Evolutionary conservation across 1,140 invertebrate genomes (phyloP).

Genomic region (Panulirus ornatus): DNA sequence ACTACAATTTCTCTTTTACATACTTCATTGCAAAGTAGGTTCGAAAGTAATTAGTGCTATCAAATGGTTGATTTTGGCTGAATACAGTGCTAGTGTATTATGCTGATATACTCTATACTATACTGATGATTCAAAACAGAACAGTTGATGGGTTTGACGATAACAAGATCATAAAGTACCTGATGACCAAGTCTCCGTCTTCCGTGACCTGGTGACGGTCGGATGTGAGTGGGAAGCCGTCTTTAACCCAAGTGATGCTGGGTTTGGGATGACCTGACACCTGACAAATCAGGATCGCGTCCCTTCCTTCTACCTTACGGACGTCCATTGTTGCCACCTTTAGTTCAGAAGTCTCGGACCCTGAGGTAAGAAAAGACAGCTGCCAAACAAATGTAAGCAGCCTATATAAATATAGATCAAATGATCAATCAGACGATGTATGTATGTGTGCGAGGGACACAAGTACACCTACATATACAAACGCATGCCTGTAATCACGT

Average conservation of each 20-base stretch:
- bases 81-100: too few species aligned
- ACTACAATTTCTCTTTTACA: too few species aligned
- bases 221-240: not conserved
- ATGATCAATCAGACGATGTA: too few species aligned
- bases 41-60: too few species aligned
- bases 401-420: too few species aligned
- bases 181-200: constrained; percentile 14
- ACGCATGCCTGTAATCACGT: too few species aligned
- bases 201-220: not conserved
- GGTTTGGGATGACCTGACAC: constrained; percentile 6
- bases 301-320: not conserved
- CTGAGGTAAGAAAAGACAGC: too few species aligned
- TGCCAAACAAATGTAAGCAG: too few species aligned
- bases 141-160: not conserved
- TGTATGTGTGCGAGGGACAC: too few species aligned
- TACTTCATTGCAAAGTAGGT: too few species aligned
- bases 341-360: not conserved
- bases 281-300: not conserved
- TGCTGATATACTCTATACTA: not conserved
- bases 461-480: too few species aligned
- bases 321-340: not conserved
- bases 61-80: too few species aligned
- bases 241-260: constrained; percentile 1
- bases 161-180: not conserved
- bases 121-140: not conserved